Evolutionary conservation across 2,888 invertebrate genomes (phyloP).

Genomic region (Camptogramma bilineatum): DNA sequence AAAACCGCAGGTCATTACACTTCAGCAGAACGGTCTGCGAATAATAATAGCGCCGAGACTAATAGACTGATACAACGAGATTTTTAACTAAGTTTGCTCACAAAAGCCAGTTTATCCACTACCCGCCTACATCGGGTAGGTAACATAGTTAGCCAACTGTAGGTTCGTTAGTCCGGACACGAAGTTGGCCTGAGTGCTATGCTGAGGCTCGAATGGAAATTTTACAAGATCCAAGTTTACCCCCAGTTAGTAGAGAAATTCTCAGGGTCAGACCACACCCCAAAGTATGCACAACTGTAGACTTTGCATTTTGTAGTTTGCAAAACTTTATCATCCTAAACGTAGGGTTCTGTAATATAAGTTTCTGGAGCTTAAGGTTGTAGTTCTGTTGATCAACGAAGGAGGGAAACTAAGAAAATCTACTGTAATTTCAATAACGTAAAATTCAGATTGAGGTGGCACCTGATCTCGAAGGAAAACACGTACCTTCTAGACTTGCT

Average conservation of each 20-base stretch:
- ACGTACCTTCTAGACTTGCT: slow-evolving; percentile 18
- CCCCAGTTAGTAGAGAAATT: slow-evolving; percentile 12
- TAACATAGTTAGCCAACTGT: slow-evolving; percentile 42
- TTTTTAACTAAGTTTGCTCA: slow-evolving; percentile 29
- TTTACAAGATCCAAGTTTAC: slow-evolving; percentile 30
- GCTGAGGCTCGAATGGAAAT: slow-evolving; percentile 28
- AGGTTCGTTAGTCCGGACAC: slow-evolving; percentile 63
- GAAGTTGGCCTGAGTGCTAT: slow-evolving; percentile 48
- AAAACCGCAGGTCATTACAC: background rate
- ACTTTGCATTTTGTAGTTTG: slow-evolving; percentile 11
- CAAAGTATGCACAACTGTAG: slow-evolving; percentile 14
- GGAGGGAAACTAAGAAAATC: background rate
- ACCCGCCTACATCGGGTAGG: slow-evolving; percentile 30
- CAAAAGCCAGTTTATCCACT: slow-evolving; percentile 36
- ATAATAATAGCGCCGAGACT: background rate
- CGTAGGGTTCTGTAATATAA: slow-evolving; percentile 3
- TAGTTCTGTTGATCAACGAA: slow-evolving; percentile 1
- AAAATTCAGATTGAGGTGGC: background rate
- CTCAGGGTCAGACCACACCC: slow-evolving; percentile 14
- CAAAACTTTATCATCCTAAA: slow-evolving; percentile 4
- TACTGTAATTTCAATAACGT: background rate
- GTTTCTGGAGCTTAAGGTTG: slow-evolving; percentile 7
- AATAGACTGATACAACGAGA: slow-evolving; percentile 7
- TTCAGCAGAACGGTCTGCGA: background rate
- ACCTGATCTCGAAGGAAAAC: background rate